Base-by-base conservation (phyloP, 2,888 invertebrate species). In the Plemyria rubiginata region DNA sequence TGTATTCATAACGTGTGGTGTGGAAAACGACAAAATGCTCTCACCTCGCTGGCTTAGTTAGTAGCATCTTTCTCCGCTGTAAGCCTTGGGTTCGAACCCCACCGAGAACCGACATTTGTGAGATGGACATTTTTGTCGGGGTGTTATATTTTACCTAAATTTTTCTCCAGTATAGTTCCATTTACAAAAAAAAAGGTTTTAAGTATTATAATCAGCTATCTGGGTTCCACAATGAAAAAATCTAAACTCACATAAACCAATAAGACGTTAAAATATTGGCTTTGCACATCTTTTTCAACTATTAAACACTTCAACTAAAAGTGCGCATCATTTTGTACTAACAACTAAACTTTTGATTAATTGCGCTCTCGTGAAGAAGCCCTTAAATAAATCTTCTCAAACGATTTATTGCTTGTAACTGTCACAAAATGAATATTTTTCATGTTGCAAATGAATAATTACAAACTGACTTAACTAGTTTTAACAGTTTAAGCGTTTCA, bases 281-380 rank as follows among this genome's bases (percentile, higher is more conserved):
- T n/a, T 22, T 54, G 43, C 32, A 32, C 8, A n/a, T 38, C 16
- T 55, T 48, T 38, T 16, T 11, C 36, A 46, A 32, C 15, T 45
- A 32, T 45, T 54, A 55, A 55, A 48, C n/a, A 46, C 16, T 48
- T 13, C 38, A 52, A 22, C 52, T 48, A 12, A 43, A 52, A 53
- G 53, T 41, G 28, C 41, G 32, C 1, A 46, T 55, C 16, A 55
- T 55, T 54, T 55, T 48, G 38, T 38, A 48, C 54, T 32, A 55
- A 55, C 54, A 29, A 48, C 13, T 13, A 40, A 48, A 55, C 55
- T 38, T 55, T 38, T 49, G 40, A 55, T 55, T 40, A 48, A 55
- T 49, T 40, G 48, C 48, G 4, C 32, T 13, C 22, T 28, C 11
- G 45, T 53, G 11, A 12, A 38, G 51, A 28, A 36, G 50, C 32